Percentiles rank a stretch among this genome's conserved stretches.
Evolutionary conservation across 2,888 invertebrate genomes (phyloP).

Genomic region (Biston stratarius): DNA sequence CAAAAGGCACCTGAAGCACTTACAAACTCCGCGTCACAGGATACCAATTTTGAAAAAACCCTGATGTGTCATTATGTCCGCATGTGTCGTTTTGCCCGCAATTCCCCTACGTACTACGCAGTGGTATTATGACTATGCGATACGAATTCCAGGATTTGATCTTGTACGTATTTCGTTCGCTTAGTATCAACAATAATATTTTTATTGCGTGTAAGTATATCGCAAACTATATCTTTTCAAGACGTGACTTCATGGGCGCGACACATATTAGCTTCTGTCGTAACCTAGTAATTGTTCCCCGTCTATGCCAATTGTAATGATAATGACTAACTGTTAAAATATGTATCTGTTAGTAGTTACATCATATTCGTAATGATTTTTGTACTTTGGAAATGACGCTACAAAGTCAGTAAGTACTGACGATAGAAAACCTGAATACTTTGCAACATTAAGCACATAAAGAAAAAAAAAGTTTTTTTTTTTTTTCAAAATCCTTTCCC

Average conservation of each 20-base stretch:
- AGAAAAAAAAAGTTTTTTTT: no score
- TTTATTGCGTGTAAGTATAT: constrained; percentile 13
- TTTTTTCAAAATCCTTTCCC: no score
- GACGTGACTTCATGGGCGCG: constrained; percentile 23
- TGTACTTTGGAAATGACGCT: not conserved
- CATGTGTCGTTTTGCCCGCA: no score
- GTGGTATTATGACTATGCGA: not conserved
- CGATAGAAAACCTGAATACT: not conserved
- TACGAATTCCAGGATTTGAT: not conserved
- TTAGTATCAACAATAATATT: constrained; percentile 5
- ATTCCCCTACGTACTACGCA: no score
- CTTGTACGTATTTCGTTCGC: constrained; percentile 13
- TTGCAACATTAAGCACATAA: not conserved
- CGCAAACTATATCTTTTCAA: constrained; percentile 4
- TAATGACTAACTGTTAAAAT: constrained; percentile 11
- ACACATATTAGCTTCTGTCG: constrained; percentile 16
- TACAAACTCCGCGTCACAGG: no score
- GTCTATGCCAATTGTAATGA: constrained; percentile 26
- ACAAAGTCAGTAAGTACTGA: not conserved
- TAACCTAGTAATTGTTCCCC: constrained; percentile 12
- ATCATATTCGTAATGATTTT: not conserved
- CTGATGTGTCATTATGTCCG: no score
- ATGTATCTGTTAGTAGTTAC: not conserved
- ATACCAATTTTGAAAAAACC: no score
- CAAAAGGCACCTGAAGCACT: no score